Evolutionary conservation across 2,113 vertebrate species (phyloP).

Genomic region (Leptocoma aspasia): DNA sequence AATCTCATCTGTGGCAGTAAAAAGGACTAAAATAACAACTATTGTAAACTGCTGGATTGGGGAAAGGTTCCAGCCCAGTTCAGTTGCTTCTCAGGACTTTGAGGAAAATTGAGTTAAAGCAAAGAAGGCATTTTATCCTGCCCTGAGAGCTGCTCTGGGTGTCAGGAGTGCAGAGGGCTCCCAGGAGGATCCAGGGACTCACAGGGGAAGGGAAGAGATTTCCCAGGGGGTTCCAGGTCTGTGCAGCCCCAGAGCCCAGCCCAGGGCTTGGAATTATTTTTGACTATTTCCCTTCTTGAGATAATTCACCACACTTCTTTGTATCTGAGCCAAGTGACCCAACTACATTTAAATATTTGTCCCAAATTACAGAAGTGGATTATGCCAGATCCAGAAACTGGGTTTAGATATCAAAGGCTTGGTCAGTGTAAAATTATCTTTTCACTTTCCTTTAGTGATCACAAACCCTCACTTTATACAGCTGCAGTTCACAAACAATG

Average conservation of each 20-base stretch:
- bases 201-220: background rate
- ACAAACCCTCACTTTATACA: background rate
- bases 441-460: background rate
- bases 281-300: background rate
- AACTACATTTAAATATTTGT: background rate
- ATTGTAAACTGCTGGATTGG: background rate
- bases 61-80: background rate
- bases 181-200: background rate
- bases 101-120: background rate
- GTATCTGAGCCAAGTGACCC: background rate
- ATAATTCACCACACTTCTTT: background rate
- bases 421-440: background rate
- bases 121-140: background rate
- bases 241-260: too few species aligned
- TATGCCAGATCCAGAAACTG: background rate
- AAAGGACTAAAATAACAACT: background rate
- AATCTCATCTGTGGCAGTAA: background rate
- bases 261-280: background rate
- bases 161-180: background rate
- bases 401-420: background rate
- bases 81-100: background rate
- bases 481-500: background rate
- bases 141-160: background rate
- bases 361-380: background rate
- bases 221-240: rapidly evolving